Percentiles rank a stretch among this genome's conserved stretches.
Conservation (phyloP, 2,113 vertebrate species). For the rabbit (Oryctolagus cuniculus) region mOryCun1.1 NC_091447.1:13481501-13482000, state of each 20-base stretch:
- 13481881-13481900: not conserved
- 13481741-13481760: slow-evolving; percentile 37
- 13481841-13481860: not conserved
- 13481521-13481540: not conserved
- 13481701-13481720: not conserved
- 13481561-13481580: not conserved
- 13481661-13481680: slow-evolving; percentile 1
- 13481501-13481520: not conserved
- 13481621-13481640: not conserved
- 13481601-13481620: slow-evolving; percentile 30
- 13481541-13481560: not conserved
- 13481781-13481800: too few species aligned
- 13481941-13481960: not conserved
- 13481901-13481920: slow-evolving; percentile 7
- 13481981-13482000: not conserved
- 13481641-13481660: slow-evolving; percentile 2
- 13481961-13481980: not conserved
- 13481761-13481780: not conserved
- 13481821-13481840: too few species aligned
- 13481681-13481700: slow-evolving; percentile 45
- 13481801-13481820: too few species aligned
- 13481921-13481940: not conserved
- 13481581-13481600: not conserved
- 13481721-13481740: slow-evolving; percentile 47
- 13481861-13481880: not conserved